phyloP scores from a whole-genome alignment of 1,140 invertebrate genomes.

The Dreissena rostriformis region DNA sequence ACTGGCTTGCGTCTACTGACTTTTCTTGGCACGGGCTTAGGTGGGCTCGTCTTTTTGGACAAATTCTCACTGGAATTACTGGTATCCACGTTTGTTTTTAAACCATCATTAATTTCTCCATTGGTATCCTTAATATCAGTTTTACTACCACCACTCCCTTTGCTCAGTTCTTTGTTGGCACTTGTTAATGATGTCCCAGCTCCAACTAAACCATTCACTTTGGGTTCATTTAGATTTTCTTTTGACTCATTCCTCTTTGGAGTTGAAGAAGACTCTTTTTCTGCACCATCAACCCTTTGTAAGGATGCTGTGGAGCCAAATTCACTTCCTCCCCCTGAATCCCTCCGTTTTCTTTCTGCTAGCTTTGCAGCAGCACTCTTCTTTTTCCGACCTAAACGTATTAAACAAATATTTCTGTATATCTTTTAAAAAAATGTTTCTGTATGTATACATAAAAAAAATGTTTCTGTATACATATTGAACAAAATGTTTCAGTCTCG shows the following conservation, averaged over 20 bases:
- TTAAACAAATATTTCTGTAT: constrained; percentile 4
- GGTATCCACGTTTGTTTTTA: constrained; percentile 13
- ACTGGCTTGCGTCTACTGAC: constrained; percentile 6
- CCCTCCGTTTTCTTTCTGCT: constrained; percentile 67
- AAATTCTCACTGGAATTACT: constrained; percentile 1
- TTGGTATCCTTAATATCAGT: neutral
- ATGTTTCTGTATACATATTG: neutral
- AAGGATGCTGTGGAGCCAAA: constrained; percentile 66
- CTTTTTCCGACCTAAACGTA: constrained; percentile 64
- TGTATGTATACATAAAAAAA: constrained; percentile 1
- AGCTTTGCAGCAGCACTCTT: constrained; percentile 73
- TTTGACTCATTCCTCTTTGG: constrained; percentile 76
- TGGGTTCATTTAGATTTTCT: constrained; percentile 56
- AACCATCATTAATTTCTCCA: neutral
- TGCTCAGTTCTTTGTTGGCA: no score
- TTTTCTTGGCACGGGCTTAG: constrained; percentile 59
- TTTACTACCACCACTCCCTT: no score
- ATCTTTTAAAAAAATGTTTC: constrained; percentile 11
- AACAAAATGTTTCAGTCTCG: neutral
- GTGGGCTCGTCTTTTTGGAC: constrained; percentile 20
- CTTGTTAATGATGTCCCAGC: no score
- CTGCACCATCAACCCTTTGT: constrained; percentile 30
- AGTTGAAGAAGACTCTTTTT: constrained; percentile 21
- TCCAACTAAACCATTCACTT: no score
- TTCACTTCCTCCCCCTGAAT: constrained; percentile 71